Evolutionary conservation across 2,797 vertebrate species (phyloP), one percentile per base, ranked within the genome.

Genomic region (Crypturellus tataupa): DNA sequence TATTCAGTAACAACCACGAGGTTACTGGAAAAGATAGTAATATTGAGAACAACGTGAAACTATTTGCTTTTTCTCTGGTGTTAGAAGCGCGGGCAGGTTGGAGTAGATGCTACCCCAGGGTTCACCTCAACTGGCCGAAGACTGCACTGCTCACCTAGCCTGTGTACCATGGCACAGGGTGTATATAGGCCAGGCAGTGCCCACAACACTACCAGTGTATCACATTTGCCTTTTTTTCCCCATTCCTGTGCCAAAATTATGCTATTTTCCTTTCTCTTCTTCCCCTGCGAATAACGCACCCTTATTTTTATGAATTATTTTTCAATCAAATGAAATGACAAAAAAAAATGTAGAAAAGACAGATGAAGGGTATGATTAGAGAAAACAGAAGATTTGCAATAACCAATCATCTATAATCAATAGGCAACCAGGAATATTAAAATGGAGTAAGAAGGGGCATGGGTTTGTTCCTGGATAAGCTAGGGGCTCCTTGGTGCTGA

Each of bases 141-240:
- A 24, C 10, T 0, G 0, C 27, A 18, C 10, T 68, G 9, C 56
- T 60, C 21, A 37, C 18, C 16, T 44, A 37, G 5, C 4, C 14
- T 13, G 1, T 0, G 1, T 35, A 13, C 3, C 31, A 64, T 12
- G 78, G 16, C 27, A 68, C 46, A 6, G 12, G 14, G 0, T 33
- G 25, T 3, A 9, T 24, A n/a, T 9, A 24, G 25, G 21, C 3
- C 60, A 4, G 20, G 31, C 1, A 49, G 16, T 33, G 40, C 24
- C 9, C 53, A 13, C 29, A 11, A 42, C 17, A 56, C 7, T 27
- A 46, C 20, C 0, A 0, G 16, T 14, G 10, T 40, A 67, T 27
- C 16, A 16, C 24, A 7, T 17, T 58, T 76, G 24, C 17, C 33
- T 23, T 23, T 10, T 25, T 49, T 40, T 40, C 40, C 64, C 29